Percentiles rank a stretch among this genome's conserved stretches.
These are phyloP conservation scores for Tiliacea citrago DNA, from an alignment of 2,888 invertebrate species.

Conservation along the genomic window DNA sequence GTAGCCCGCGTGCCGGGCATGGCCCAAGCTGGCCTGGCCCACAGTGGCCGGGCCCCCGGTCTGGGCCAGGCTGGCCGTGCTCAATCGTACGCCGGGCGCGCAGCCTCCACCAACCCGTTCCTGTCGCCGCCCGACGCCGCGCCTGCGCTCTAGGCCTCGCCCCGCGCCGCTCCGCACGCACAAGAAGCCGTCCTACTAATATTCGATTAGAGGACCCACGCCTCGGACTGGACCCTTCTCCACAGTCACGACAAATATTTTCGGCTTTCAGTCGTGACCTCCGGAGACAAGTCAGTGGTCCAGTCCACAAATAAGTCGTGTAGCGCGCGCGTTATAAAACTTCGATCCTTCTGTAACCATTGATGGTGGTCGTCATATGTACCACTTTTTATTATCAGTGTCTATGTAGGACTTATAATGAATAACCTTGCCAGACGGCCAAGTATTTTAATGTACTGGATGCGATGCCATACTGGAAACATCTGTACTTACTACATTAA, in stretches of 20 bases:
- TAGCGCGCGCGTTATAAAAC: constrained; percentile 47
- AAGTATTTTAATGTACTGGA: constrained; percentile 50
- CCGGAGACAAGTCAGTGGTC: constrained; percentile 1
- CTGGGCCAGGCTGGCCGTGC: constrained; percentile 87
- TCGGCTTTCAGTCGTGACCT: constrained; percentile 16
- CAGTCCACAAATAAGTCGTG: constrained; percentile 22
- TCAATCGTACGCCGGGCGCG: constrained; percentile 74
- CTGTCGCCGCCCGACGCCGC: constrained; percentile 60
- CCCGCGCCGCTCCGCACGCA: constrained; percentile 46
- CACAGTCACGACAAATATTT: constrained; percentile 13
- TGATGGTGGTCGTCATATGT: constrained; percentile 20
- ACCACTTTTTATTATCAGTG: constrained; percentile 29
- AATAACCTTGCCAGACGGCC: constrained; percentile 34
- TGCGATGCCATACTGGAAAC: constrained; percentile 31
- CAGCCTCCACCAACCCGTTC: constrained; percentile 72
- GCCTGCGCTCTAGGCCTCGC: constrained; percentile 54
- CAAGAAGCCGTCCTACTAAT: constrained; percentile 35
- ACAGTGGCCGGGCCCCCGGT: constrained; percentile 82
- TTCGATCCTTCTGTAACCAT: constrained; percentile 23
- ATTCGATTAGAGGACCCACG: constrained; percentile 40
- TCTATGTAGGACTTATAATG: constrained; percentile 28
- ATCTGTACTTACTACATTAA: constrained; percentile 47
- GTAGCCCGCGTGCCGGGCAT: constrained; percentile 91
- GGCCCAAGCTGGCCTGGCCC: constrained; percentile 83
- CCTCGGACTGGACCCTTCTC: constrained; percentile 10